Evolutionary conservation across 2,797 vertebrate species (phyloP), one percentile per base, ranked within the genome.

Genomic region (Hippoglossus hippoglossus): DNA sequence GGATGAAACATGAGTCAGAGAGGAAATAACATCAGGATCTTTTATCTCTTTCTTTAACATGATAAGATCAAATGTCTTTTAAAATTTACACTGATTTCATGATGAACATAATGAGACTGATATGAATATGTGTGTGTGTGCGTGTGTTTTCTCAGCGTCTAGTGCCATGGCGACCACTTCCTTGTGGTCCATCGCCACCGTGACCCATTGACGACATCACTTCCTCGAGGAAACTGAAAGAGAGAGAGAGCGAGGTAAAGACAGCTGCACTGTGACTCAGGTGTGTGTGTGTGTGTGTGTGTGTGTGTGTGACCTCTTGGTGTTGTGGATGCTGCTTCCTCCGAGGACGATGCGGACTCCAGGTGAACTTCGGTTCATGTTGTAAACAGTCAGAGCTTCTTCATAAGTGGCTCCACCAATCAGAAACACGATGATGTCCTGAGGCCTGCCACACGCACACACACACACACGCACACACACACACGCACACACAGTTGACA

Each of bases 371-470:
- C 96, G 96, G 92, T 99, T 99, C 79, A 99, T 92, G 89, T 96
- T 98, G 78, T 97, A 99, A n/a, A 99, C 96, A 0, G 93, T 77
- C 62, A 96, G 93, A 0, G 97, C 97, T 88, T 99, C 98, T 79
- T 98, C 98, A 0, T 98, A 99, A 0, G 95, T 99, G 15, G 96
- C 95, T 16, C 98, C 98, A 28, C 98, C 98, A 0, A 99, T 97
- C 24, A 98, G 24, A 62, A 99, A 98, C 28, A 98, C 96, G 1
- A 98, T 88, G 28, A 99, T 96, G 64, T 99, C 98, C 80, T 99
- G 98, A 57, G 97, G 98, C 84, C 98, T 98, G 67, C 21, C 3
- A 63, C 56, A 57, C 34, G 54, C 39, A 62, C 46, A 63, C 28
- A 70, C 52, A 58, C 18, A 63, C 39, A 28, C 15, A 18, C 6